These are phyloP conservation scores for Ochropacha duplaris DNA, from an alignment of 2,888 invertebrate species.

Conservation along the genomic window DNA sequence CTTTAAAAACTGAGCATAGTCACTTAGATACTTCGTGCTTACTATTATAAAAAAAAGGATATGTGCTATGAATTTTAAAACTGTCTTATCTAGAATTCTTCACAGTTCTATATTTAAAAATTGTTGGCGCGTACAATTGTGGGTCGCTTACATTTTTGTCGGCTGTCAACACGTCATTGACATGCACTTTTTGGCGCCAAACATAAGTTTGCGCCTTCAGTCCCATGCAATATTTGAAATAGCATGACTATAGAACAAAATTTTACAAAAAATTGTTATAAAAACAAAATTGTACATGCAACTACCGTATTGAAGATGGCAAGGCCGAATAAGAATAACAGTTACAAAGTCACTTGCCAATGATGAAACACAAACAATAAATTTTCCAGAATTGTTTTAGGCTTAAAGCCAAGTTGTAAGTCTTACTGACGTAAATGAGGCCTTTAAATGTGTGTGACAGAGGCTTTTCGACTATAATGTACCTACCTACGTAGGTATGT, in stretches of 20 bases:
- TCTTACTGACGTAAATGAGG: neutral
- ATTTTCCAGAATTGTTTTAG: neutral
- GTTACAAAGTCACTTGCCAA: neutral
- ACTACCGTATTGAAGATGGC: too few relatives aligned
- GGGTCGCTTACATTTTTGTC: constrained; percentile 64
- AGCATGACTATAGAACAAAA: neutral
- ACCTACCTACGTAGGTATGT: neutral
- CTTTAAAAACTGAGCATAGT: too few relatives aligned
- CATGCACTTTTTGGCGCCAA: constrained; percentile 44
- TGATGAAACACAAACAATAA: neutral
- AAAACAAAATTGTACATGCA: too few relatives aligned
- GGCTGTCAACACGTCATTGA: constrained; percentile 70
- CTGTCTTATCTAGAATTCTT: constrained; percentile 26
- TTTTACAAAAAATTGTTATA: too few relatives aligned
- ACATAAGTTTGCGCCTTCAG: neutral
- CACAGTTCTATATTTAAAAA: constrained; percentile 34
- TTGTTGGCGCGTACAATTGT: constrained; percentile 62
- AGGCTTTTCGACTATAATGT: neutral
- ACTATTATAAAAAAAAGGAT: too few relatives aligned
- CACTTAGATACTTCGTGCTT: too few relatives aligned
- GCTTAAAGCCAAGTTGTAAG: neutral
- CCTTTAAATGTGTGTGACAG: neutral
- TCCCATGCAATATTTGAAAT: neutral
- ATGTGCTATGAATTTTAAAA: too few relatives aligned
- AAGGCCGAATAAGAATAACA: neutral